Evolutionary conservation across 2,113 vertebrate genomes (phyloP).

Genomic region (Oxyura jamaicensis): DNA sequence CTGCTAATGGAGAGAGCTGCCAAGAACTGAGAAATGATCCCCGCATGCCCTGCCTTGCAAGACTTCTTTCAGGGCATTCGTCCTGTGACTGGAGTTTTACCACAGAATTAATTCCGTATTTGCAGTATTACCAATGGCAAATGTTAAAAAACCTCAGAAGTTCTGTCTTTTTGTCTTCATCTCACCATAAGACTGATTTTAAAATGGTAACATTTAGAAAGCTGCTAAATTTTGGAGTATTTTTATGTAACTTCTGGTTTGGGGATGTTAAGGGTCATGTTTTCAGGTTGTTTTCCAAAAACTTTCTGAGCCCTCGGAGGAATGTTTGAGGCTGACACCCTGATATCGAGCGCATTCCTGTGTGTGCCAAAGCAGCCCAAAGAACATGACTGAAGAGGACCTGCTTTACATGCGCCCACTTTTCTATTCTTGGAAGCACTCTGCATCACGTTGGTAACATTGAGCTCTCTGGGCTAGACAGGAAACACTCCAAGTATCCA

Average conservation of each 20-base stretch:
- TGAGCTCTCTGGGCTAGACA: conserved; percentile 2
- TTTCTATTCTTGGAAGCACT: conserved; percentile 69
- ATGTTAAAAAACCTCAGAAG: neutral
- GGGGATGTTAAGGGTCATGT: neutral
- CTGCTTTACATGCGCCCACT: neutral
- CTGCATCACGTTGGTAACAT: conserved; percentile 45
- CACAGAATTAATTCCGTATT: neutral
- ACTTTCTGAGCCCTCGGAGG: neutral
- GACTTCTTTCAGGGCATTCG: neutral
- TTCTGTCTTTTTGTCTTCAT: neutral
- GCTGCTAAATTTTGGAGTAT: neutral
- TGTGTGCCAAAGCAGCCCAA: neutral
- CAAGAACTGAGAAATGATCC: neutral
- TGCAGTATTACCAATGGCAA: neutral
- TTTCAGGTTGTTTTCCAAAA: neutral
- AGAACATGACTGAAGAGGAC: conserved; percentile 26
- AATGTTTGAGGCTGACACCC: neutral
- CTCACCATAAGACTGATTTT: neutral
- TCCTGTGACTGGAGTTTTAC: neutral
- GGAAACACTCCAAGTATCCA: conserved; percentile 52
- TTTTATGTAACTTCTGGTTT: neutral
- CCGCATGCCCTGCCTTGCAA: neutral
- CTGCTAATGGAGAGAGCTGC: neutral
- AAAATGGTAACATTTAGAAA: neutral
- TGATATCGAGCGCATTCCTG: neutral